phyloP scores from a whole-genome alignment of 2,888 invertebrate species.

The Panzeria rudis region DNA sequence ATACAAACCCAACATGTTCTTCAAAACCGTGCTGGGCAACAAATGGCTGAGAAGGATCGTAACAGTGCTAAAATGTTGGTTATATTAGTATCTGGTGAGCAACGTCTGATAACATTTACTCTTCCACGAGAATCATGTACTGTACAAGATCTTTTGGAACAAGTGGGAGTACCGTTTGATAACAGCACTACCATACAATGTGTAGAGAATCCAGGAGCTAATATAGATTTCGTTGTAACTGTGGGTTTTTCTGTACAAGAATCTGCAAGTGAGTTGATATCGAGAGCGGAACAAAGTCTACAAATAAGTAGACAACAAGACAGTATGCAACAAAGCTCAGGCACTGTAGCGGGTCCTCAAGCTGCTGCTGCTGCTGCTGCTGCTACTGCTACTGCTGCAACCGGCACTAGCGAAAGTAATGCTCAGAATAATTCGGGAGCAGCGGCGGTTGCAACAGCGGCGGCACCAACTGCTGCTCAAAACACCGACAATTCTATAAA shows the following conservation, averaged over 20 bases:
- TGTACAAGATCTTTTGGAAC: conserved; percentile 91
- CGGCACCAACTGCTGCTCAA: conserved; percentile 61
- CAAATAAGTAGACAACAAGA: conserved; percentile 82
- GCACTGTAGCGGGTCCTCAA: conserved; percentile 66
- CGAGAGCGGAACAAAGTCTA: conserved; percentile 82
- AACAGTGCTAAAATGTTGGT: conserved; percentile 91
- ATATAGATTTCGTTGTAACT: conserved; percentile 92
- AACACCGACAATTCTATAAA: conserved; percentile 74
- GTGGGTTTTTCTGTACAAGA: conserved; percentile 85
- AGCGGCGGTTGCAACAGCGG: conserved; percentile 19
- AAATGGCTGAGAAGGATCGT: conserved; percentile 81
- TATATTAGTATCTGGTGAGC: conserved; percentile 90
- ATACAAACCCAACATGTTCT: conserved; percentile 84
- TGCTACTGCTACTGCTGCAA: conserved; percentile 60
- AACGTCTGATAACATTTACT: conserved; percentile 92
- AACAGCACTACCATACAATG: conserved; percentile 90
- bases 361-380: conserved; percentile 66
- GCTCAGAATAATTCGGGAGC: conserved; percentile 41
- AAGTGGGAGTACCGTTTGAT: conserved; percentile 89
- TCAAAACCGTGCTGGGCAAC: conserved; percentile 80
- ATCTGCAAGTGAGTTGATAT: conserved; percentile 82
- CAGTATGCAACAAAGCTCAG: conserved; percentile 72
- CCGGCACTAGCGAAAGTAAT: conserved; percentile 40
- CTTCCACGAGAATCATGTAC: conserved; percentile 92
- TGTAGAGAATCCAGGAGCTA: conserved; percentile 89